phyloP scores from a whole-genome alignment of 1,140 invertebrate genomes.

The Drosophila pallidifrons region DNA sequence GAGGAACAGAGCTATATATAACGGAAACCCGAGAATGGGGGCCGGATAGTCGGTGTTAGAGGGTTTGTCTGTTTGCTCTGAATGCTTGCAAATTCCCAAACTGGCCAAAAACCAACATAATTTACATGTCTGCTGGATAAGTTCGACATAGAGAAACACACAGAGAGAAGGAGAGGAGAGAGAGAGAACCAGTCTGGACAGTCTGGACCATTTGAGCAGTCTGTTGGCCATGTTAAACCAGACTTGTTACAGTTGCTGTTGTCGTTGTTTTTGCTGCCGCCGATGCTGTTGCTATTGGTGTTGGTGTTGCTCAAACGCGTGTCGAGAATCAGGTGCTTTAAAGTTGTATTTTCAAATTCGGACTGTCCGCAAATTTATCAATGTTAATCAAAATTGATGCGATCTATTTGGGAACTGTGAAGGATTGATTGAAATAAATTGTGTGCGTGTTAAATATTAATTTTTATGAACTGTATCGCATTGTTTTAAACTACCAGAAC shows the following conservation, averaged over 20 bases:
- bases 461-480: conserved; percentile 27
- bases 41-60: background rate
- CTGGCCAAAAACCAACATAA: conserved; percentile 75
- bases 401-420: background rate
- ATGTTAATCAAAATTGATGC: conserved; percentile 35
- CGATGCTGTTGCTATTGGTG: background rate
- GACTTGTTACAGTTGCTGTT: conserved; percentile 63
- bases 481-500: conserved; percentile 1
- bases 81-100: conserved; percentile 60
- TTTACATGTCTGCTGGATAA: conserved; percentile 77
- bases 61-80: conserved; percentile 34
- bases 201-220: conserved; percentile 40
- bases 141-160: conserved; percentile 48
- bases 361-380: conserved; percentile 24
- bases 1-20: conserved; percentile 25
- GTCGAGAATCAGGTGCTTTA: conserved; percentile 44
- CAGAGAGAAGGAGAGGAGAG: background rate
- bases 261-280: conserved; percentile 28
- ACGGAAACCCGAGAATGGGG: background rate
- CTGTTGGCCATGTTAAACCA: conserved; percentile 70
- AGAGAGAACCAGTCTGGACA: conserved; percentile 21
- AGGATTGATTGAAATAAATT: conserved; percentile 41
- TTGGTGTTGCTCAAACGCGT: conserved; percentile 8
- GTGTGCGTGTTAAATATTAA: conserved; percentile 34
- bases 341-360: conserved; percentile 20